These are phyloP conservation scores for Dioctria rufipes DNA, from an alignment of 2,888 invertebrate genomes.

Conservation along the genomic window DNA sequence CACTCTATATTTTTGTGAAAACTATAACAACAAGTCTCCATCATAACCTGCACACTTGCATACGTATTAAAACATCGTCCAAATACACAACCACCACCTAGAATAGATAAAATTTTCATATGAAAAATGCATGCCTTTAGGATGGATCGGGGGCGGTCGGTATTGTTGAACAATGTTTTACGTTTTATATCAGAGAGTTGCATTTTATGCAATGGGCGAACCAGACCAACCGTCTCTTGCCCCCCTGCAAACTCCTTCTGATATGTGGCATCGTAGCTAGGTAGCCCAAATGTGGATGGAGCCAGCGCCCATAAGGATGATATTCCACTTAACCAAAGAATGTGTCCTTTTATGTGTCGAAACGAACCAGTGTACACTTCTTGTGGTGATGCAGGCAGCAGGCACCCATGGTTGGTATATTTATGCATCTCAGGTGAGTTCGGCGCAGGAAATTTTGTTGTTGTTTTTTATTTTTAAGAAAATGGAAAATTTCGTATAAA, in stretches of 20 bases:
- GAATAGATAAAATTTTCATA: constrained; percentile 40
- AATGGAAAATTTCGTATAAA: constrained; percentile 33
- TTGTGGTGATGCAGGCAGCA: background rate
- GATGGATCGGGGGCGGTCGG: background rate
- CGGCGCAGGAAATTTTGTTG: background rate
- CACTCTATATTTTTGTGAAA: background rate
- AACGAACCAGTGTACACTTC: background rate
- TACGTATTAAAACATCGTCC: constrained; percentile 29
- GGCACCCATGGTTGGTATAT: background rate
- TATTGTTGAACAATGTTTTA: constrained; percentile 22
- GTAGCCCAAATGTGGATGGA: background rate
- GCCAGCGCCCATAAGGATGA: constrained; percentile 1
- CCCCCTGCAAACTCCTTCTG: too few relatives aligned
- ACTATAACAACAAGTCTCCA: background rate
- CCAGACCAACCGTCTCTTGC: background rate
- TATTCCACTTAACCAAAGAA: constrained; percentile 18
- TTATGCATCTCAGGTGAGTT: constrained; percentile 8
- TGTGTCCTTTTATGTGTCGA: background rate
- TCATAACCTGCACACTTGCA: constrained; percentile 24
- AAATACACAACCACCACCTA: background rate
- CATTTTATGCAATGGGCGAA: constrained; percentile 24
- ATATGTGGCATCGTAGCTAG: too few relatives aligned
- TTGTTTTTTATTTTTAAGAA: constrained; percentile 2
- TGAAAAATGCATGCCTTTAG: constrained; percentile 35
- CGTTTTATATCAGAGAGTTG: constrained; percentile 19